Evolutionary conservation across 2,113 vertebrate species (phyloP).

Genomic region (Alligator mississippiensis): DNA sequence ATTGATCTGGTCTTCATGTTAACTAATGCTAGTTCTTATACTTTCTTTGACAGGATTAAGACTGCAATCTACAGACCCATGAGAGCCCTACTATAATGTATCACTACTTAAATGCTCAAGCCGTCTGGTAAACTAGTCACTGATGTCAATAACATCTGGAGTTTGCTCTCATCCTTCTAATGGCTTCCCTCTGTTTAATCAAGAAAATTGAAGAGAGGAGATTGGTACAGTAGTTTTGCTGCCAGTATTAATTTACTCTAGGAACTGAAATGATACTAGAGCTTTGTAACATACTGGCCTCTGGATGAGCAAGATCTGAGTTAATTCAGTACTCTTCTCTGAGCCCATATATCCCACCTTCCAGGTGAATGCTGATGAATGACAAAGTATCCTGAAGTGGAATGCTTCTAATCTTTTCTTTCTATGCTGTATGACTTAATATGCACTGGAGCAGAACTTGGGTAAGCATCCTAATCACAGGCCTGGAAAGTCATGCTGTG

Average conservation of each 20-base stretch:
- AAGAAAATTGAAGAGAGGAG: conserved; percentile 21
- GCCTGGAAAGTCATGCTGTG: neutral
- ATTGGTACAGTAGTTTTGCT: neutral
- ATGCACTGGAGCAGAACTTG: neutral
- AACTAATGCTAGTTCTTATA: conserved; percentile 50
- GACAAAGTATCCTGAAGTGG: neutral
- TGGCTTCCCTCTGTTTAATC: conserved; percentile 53
- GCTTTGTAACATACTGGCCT: neutral
- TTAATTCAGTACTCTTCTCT: neutral
- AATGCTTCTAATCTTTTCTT: no score
- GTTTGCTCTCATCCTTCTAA: conserved; percentile 39
- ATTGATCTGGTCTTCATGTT: conserved; percentile 50
- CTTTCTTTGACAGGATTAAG: conserved; percentile 21
- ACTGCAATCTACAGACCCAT: conserved; percentile 14
- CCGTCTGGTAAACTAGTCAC: conserved; percentile 51
- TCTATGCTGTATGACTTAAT: no score
- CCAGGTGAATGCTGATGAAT: neutral
- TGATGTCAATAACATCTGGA: conserved; percentile 63
- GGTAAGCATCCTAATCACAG: neutral
- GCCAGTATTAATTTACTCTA: neutral
- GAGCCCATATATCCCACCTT: no score
- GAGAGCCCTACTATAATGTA: conserved; percentile 36
- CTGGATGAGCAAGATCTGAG: neutral
- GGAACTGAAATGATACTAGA: neutral
- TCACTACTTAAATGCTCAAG: conserved; percentile 37